phyloP scores from a whole-genome alignment of 2,888 invertebrate genomes.

The Lamellibrachia satsuma region DNA sequence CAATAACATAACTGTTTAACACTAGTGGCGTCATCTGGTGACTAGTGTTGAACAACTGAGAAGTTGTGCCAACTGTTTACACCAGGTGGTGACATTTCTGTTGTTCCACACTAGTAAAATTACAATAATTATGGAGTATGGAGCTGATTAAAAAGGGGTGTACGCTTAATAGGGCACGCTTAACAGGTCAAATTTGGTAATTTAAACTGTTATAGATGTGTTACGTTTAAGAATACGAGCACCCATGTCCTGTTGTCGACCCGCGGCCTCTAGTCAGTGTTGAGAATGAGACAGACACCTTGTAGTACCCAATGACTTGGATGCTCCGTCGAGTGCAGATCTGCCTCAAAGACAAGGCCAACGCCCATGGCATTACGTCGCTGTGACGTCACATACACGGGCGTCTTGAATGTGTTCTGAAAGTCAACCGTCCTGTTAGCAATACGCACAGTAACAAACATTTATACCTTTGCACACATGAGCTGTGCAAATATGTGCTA shows the following conservation, averaged over 20 bases:
- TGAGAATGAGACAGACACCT: constrained; percentile 87
- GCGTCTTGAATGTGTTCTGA: constrained; percentile 86
- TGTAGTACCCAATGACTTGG: constrained; percentile 89
- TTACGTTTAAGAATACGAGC: too few relatives aligned
- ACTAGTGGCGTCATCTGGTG: too few relatives aligned
- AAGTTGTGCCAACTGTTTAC: neutral
- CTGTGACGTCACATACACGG: constrained; percentile 88
- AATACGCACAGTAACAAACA: constrained; percentile 19
- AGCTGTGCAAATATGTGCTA: neutral
- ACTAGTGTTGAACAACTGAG: too few relatives aligned
- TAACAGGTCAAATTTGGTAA: too few relatives aligned
- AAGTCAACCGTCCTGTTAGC: constrained; percentile 30
- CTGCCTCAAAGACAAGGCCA: constrained; percentile 89
- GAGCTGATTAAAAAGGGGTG: too few relatives aligned
- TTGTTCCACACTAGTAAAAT: too few relatives aligned
- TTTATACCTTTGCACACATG: neutral
- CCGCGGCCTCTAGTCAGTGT: constrained; percentile 73
- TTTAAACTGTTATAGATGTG: too few relatives aligned
- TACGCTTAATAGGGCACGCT: too few relatives aligned
- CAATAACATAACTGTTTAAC: too few relatives aligned
- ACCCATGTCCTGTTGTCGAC: neutral
- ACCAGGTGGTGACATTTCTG: neutral
- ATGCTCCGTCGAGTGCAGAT: constrained; percentile 83
- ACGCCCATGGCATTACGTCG: constrained; percentile 91
- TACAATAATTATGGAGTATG: too few relatives aligned